Percentiles rank a stretch among this genome's conserved stretches.
Evolutionary conservation across 2,888 invertebrate species (phyloP).

Genomic region (Acleris sparsana): DNA sequence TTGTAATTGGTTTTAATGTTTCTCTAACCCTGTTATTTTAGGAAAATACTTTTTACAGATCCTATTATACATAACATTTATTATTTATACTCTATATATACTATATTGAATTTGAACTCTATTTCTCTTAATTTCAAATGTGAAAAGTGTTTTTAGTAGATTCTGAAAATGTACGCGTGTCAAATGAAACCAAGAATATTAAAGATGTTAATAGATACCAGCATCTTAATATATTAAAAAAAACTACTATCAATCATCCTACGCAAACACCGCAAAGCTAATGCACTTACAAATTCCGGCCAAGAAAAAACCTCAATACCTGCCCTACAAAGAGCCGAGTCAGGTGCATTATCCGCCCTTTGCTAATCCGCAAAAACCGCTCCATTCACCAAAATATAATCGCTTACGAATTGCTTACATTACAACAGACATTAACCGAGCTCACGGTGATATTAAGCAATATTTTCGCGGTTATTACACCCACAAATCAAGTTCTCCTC

Average conservation of each 20-base stretch:
- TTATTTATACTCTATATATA: no score
- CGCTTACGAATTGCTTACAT: conserved; percentile 63
- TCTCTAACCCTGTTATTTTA: no score
- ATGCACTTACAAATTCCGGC: conserved; percentile 52
- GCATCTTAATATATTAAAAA: conserved; percentile 3
- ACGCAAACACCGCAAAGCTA: conserved; percentile 64
- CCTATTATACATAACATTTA: no score
- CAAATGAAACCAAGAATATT: no score
- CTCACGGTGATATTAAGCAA: conserved; percentile 45
- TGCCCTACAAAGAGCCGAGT: conserved; percentile 63
- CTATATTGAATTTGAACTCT: no score
- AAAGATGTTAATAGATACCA: no score
- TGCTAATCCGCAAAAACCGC: conserved; percentile 67
- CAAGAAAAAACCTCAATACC: conserved; percentile 61
- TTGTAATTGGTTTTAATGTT: no score
- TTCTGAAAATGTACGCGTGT: no score
- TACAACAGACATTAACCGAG: conserved; percentile 59
- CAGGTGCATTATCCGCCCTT: conserved; percentile 76
- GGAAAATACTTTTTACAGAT: no score
- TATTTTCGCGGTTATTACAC: conserved; percentile 71
- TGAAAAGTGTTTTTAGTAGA: no score
- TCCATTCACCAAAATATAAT: conserved; percentile 74
- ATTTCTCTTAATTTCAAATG: no score
- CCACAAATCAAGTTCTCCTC: conserved; percentile 43
- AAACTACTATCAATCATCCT: conserved; percentile 45